Evolutionary conservation across 1,140 invertebrate species (phyloP), one percentile per base, ranked within the genome.

Genomic region (honey bee (Apis mellifera)): DNA sequence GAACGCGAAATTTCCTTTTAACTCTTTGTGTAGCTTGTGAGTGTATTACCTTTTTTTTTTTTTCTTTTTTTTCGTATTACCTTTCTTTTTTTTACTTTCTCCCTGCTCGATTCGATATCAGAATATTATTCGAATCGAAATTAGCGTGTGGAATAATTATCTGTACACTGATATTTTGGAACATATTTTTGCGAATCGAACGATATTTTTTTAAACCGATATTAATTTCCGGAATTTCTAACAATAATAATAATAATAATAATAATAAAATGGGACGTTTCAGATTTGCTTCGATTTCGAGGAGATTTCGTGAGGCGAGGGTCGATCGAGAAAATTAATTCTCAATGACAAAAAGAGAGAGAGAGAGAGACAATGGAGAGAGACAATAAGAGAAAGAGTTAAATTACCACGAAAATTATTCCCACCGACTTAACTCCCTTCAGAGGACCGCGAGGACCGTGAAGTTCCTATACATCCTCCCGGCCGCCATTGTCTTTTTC

Each of bases 381-480:
- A 15, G n/a, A n/a, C n/a, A n/a, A 62, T 57, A n/a, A 15, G 0
- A 54, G n/a, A 79, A 72, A 54, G 68, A 50, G 21, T 8, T 17
- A 62, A 79, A 79, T 79, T 52, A 64, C 26, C 23, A 8, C 3
- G 50, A 79, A 72, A 72, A 62, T 72, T 26, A 52, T 71, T 60
- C 21, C 57, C 59, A 42, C n/a, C 55, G 54, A 79, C 21, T 62
- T 79, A 62, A 60, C 68, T 54, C 7, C 23, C 19, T n/a, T 15
- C 42, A 42, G 2, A 11, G 17, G n/a, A n/a, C 17, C 13, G 57
- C 23, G 23, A 26, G n/a, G 26, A 62, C 52, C 8, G 50, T 8
- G 52, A 54, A 77, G 75, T 68, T 66, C 1, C 60, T 26, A 17
- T 50, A 54, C 42, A 2, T 11, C 42, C 69, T 21, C n/a, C n/a